phyloP scores from a whole-genome alignment of 1,140 invertebrate genomes.

The Rhyzopertha dominica region DNA sequence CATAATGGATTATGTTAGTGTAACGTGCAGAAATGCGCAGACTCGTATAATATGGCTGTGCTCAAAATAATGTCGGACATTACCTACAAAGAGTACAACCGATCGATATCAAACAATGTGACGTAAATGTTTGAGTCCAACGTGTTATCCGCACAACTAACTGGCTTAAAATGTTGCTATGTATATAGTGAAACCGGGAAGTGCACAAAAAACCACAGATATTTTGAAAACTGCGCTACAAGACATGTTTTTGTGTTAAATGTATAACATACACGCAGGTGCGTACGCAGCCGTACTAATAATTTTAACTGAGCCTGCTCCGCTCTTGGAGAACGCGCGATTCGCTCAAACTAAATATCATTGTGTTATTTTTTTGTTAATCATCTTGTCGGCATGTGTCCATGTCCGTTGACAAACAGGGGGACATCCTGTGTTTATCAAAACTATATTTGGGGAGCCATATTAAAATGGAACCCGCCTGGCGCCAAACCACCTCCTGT shows the following conservation, averaged over 20 bases:
- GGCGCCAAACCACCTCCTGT: slow-evolving; percentile 9
- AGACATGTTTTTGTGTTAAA: slow-evolving; percentile 44
- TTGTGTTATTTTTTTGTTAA: slow-evolving; percentile 22
- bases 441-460: slow-evolving; percentile 19
- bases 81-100: slow-evolving; percentile 34
- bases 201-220: slow-evolving; percentile 20
- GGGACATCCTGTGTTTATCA: slow-evolving; percentile 9
- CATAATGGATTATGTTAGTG: too few species aligned
- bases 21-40: slow-evolving; percentile 39
- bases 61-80: slow-evolving; percentile 43
- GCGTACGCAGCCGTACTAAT: slow-evolving; percentile 83
- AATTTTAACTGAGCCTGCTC: slow-evolving; percentile 80
- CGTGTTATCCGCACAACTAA: slow-evolving; percentile 35
- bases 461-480: slow-evolving; percentile 14
- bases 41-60: slow-evolving; percentile 42
- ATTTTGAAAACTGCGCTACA: slow-evolving; percentile 33
- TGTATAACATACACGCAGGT: slow-evolving; percentile 68
- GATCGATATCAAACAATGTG: slow-evolving; percentile 46
- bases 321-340: slow-evolving; percentile 43
- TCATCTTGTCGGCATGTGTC: too few species aligned
- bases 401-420: too few species aligned
- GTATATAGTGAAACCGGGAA: slow-evolving; percentile 24
- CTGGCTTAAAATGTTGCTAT: slow-evolving; percentile 32
- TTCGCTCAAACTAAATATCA: slow-evolving; percentile 31
- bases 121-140: slow-evolving; percentile 43